Percentiles rank a stretch among this genome's conserved stretches.
Evolutionary conservation across 2,888 invertebrate genomes (phyloP).

Genomic region (Pecten maximus): DNA sequence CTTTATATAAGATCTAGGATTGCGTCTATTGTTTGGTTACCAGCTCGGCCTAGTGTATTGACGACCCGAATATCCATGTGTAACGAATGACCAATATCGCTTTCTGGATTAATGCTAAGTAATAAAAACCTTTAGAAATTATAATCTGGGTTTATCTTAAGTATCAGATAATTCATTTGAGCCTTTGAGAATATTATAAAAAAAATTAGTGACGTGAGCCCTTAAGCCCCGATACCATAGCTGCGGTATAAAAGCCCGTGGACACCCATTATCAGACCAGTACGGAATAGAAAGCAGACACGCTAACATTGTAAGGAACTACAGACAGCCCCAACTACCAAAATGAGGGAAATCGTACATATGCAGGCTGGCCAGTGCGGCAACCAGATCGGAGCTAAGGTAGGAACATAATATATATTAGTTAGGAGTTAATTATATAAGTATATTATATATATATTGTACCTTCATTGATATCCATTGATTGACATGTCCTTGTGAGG

Average conservation of each 20-base stretch:
- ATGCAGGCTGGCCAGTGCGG: constrained; percentile 71
- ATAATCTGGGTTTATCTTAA: not conserved
- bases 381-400: constrained; percentile 69
- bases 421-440: too few species aligned
- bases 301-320: not conserved
- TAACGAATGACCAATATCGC: not conserved
- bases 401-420: not conserved
- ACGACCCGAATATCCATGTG: not conserved
- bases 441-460: too few species aligned
- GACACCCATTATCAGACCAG: not conserved
- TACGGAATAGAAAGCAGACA: not conserved
- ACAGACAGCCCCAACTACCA: constrained; percentile 55
- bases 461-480: too few species aligned
- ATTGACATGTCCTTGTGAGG: too few species aligned
- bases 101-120: not conserved
- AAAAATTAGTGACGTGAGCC: not conserved
- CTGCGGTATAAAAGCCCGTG: not conserved
- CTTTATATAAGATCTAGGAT: not conserved
- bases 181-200: not conserved
- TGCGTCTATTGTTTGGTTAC: not conserved
- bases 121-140: not conserved
- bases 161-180: not conserved
- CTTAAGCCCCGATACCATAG: not conserved
- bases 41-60: not conserved
- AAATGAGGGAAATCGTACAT: constrained; percentile 71